Conservation (phyloP, 2,888 invertebrate species). For the Ptilodon capucinus region DNA sequence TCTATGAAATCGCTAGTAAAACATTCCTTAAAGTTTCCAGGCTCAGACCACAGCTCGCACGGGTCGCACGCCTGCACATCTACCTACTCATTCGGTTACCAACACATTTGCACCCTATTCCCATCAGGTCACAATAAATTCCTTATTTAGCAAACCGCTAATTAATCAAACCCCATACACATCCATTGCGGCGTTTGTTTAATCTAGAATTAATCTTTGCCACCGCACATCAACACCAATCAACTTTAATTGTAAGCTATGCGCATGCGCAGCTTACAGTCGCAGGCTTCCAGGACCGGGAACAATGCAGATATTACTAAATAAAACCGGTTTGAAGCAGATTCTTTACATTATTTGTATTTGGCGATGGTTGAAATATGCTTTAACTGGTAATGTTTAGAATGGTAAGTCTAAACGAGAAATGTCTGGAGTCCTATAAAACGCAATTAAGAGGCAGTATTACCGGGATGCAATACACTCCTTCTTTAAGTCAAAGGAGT, state of each 20-base stretch:
- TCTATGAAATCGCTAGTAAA: too few relatives aligned
- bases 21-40: too few relatives aligned
- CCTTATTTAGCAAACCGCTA: not conserved
- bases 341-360: not conserved
- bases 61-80: too few relatives aligned
- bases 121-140: too few relatives aligned
- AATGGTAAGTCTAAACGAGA: not conserved
- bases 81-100: too few relatives aligned
- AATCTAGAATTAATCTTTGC: constrained; percentile 32
- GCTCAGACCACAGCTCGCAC: too few relatives aligned
- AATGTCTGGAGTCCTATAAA: not conserved
- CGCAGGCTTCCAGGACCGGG: not conserved
- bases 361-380: not conserved
- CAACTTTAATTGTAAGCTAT: constrained; percentile 42
- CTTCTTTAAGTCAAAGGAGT: too few relatives aligned
- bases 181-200: constrained; percentile 17
- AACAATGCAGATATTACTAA: not conserved
- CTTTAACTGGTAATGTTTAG: not conserved
- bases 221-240: constrained; percentile 45
- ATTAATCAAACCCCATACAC: not conserved
- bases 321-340: not conserved
- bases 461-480: too few relatives aligned
- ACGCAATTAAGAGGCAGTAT: not conserved
- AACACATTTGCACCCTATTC: too few relatives aligned
- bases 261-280: constrained; percentile 14